Evolutionary conservation across 2,888 invertebrate genomes (phyloP).

Genomic region (Athalia circularis): DNA sequence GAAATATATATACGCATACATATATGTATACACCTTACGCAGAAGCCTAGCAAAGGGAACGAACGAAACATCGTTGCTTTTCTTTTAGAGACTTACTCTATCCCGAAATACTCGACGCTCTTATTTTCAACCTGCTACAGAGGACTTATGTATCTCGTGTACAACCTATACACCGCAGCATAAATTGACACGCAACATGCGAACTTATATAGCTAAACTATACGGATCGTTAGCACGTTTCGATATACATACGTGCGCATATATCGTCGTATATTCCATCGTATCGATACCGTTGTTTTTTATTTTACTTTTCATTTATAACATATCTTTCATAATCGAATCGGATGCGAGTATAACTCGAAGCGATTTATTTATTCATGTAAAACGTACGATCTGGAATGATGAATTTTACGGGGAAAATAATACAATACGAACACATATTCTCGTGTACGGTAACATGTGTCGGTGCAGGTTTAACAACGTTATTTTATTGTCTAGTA

Average conservation of each 20-base stretch:
- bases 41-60: neutral
- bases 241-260: neutral
- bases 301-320: no score
- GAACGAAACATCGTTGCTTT: neutral
- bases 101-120: slow-evolving; percentile 28
- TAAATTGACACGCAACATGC: neutral
- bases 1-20: neutral
- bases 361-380: no score
- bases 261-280: no score
- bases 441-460: neutral
- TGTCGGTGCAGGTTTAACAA: neutral
- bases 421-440: neutral
- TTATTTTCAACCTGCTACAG: slow-evolving; percentile 23
- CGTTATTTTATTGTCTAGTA: neutral
- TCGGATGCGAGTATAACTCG: no score
- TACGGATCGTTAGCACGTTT: neutral
- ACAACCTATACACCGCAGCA: neutral
- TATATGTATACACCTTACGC: neutral
- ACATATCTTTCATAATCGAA: no score
- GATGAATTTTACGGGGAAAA: no score
- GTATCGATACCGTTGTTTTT: no score
- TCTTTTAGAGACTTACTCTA: slow-evolving; percentile 8
- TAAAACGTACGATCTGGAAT: no score
- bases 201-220: neutral
- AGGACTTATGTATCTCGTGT: slow-evolving; percentile 17